Evolutionary conservation across 2,888 invertebrate species (phyloP), one percentile per base, ranked within the genome.

Genomic region (Drosophila melanocephala): DNA sequence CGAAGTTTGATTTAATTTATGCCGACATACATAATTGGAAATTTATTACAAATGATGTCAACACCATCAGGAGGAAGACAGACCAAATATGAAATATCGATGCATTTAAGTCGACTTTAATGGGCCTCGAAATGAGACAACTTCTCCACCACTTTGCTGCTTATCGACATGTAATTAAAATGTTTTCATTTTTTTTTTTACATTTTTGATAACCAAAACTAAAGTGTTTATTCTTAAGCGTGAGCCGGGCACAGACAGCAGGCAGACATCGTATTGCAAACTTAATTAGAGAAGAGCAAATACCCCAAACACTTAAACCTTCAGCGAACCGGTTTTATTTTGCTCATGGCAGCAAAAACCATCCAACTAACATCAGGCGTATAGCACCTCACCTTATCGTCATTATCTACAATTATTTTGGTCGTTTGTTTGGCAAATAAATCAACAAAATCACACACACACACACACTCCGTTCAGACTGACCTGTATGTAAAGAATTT

Each of bases 41-140:
- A 89, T 90, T 90, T 90, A 87, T 87, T 90, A 74, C 69, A 58
- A 61, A 42, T 59, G 75, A 77, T 83, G 83, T 89, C 90, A 89
- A 81, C 88, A 72, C 83, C 66, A 67, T 56, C 57, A n/a, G n/a
- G 39, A 67, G 61, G 39, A 57, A 53, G 37, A 59, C 57, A 28
- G 58, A 79, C 65, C 37, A 19, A 19, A 47, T 37, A 62, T 70
- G 56, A 56, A 58, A 71, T 50, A 61, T 71, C 37, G 37, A 65
- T 50, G 61, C 37, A 65, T 53, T 73, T 58, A 62, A 69, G 56
- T 65, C 14, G n/a, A 6, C 57, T 57, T 71, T 67, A 83, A 88
- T 84, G 75, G 69, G 33, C 73, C 65, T 56, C 69, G 51, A 86
- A 86, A 81, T 87, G 66, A 69, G 60, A 51, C 66, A 67, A 67